Evolutionary conservation across 2,113 vertebrate genomes (phyloP).

Genomic region (Perccottus glenii): DNA sequence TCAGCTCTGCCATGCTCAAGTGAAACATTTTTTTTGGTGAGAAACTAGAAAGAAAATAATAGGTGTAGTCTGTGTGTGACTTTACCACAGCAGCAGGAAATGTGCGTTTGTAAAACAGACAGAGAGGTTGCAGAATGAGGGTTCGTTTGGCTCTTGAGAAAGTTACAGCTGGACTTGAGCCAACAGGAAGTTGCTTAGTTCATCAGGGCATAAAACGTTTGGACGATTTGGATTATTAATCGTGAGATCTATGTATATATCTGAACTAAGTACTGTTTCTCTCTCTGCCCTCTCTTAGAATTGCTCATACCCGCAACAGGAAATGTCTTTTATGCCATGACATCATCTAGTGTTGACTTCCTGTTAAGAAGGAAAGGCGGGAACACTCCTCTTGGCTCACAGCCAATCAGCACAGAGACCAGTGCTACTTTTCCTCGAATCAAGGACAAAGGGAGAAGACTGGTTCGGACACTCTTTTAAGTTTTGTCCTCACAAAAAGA

Average conservation of each 20-base stretch:
- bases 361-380: slow-evolving; percentile 79
- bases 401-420: slow-evolving; percentile 71
- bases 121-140: no score
- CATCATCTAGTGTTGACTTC: slow-evolving; percentile 86
- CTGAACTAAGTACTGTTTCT: not conserved
- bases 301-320: slow-evolving; percentile 85
- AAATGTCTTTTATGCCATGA: slow-evolving; percentile 94
- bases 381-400: slow-evolving; percentile 59
- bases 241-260: no score
- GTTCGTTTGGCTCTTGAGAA: no score
- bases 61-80: no score
- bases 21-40: no score
- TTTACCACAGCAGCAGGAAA: no score
- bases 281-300: slow-evolving; percentile 68
- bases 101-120: no score
- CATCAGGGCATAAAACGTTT: no score
- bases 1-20: not conserved
- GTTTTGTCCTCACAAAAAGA: slow-evolving; percentile 9
- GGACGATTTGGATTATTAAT: no score
- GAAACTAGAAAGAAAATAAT: no score
- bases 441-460: slow-evolving; percentile 86
- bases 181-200: no score
- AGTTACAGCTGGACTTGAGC: no score
- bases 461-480: slow-evolving; percentile 81
- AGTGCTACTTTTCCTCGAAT: slow-evolving; percentile 89